phyloP scores from a whole-genome alignment of 1,140 invertebrate genomes.

The Drosophila kikkawai region DNA sequence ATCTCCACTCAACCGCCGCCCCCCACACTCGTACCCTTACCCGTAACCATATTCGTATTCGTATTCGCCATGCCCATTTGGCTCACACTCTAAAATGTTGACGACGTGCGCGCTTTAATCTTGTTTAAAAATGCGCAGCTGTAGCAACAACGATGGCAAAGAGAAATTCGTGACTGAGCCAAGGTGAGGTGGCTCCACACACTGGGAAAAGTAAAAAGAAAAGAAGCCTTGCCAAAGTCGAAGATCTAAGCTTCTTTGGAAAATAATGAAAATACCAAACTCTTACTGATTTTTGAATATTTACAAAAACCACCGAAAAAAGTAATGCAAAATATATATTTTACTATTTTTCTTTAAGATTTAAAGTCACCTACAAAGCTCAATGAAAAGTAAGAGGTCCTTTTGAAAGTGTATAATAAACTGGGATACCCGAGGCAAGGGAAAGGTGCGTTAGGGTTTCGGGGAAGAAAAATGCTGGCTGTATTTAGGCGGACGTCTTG shows the following conservation, averaged over 20 bases:
- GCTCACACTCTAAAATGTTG: slow-evolving; percentile 55
- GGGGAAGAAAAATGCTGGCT: slow-evolving; percentile 45
- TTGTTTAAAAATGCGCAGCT: slow-evolving; percentile 82
- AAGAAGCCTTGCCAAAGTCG: background rate
- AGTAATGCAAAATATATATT: too few relatives aligned
- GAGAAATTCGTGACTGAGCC: slow-evolving; percentile 30
- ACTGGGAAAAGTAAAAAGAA: background rate
- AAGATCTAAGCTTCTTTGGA: background rate
- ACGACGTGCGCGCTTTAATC: slow-evolving; percentile 78
- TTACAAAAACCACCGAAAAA: background rate
- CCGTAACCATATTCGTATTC: slow-evolving; percentile 7
- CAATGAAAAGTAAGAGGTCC: background rate
- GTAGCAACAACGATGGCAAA: slow-evolving; percentile 51
- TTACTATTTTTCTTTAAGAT: too few relatives aligned
- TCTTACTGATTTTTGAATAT: too few relatives aligned
- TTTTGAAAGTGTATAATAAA: slow-evolving; percentile 4
- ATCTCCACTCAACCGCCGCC: slow-evolving; percentile 5
- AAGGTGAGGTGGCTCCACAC: slow-evolving; percentile 15
- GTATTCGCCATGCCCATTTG: slow-evolving; percentile 32
- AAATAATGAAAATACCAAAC: background rate
- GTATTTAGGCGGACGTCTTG: slow-evolving; percentile 72
- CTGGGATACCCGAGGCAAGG: background rate
- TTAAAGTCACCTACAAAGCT: background rate
- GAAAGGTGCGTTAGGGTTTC: slow-evolving; percentile 15
- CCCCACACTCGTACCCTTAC: background rate